phyloP scores from a whole-genome alignment of 2,888 invertebrate genomes.

The Polylopha cassiicola region DNA sequence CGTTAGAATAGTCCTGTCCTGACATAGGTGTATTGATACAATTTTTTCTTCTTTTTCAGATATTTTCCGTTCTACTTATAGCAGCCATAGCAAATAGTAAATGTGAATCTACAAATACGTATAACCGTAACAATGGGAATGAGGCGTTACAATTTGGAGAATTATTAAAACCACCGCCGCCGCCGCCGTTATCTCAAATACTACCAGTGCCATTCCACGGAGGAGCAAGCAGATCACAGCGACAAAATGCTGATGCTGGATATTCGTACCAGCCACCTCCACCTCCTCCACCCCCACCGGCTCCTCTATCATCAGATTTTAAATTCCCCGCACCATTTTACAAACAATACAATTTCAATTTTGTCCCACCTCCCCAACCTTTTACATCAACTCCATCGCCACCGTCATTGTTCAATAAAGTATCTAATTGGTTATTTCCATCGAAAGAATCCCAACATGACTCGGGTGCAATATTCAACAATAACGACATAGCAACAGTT shows the following conservation, averaged over 20 bases:
- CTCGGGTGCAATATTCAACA: slow-evolving; percentile 34
- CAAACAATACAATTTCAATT: slow-evolving; percentile 68
- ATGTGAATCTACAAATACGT: slow-evolving; percentile 47
- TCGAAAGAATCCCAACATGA: slow-evolving; percentile 58
- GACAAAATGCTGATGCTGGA: slow-evolving; percentile 52
- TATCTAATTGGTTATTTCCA: slow-evolving; percentile 80
- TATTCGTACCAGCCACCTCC: slow-evolving; percentile 54
- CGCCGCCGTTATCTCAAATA: slow-evolving; percentile 49
- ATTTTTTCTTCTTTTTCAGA: slow-evolving; percentile 49
- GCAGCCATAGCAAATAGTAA: slow-evolving; percentile 44
- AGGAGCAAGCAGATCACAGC: slow-evolving; percentile 47
- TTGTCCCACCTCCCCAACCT: slow-evolving; percentile 65
- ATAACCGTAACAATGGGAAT: slow-evolving; percentile 39
- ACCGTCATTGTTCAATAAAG: slow-evolving; percentile 77
- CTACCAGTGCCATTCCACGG: slow-evolving; percentile 63
- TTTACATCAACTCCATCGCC: slow-evolving; percentile 60
- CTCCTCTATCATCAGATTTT: slow-evolving; percentile 43
- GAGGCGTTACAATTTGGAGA: slow-evolving; percentile 55
- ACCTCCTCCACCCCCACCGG: slow-evolving; percentile 40
- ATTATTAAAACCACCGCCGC: slow-evolving; percentile 65
- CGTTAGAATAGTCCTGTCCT: too few relatives aligned
- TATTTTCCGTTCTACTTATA: slow-evolving; percentile 50
- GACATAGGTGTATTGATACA: too few relatives aligned
- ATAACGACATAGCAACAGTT: slow-evolving; percentile 42
- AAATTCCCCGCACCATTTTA: slow-evolving; percentile 69